Percentiles rank a stretch among this genome's conserved stretches.
phyloP scores from a whole-genome alignment of 2,888 invertebrate species.

The Danaus chrysippus region DNA sequence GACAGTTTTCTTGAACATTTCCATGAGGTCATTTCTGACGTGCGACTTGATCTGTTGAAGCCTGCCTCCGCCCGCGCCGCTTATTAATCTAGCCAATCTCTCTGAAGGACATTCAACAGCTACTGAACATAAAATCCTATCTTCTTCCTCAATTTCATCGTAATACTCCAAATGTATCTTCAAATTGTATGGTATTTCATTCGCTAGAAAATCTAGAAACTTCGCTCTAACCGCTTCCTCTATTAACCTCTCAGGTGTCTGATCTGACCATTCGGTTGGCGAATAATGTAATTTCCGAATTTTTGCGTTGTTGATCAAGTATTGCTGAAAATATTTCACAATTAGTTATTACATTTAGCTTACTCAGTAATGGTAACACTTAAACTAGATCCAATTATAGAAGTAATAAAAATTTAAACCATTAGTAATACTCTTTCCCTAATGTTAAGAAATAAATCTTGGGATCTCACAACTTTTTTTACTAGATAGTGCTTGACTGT shows the following conservation, averaged over 20 bases:
- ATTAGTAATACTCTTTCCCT: too few relatives aligned
- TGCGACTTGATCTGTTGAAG: slow-evolving; percentile 84
- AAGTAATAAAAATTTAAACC: too few relatives aligned
- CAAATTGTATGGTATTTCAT: slow-evolving; percentile 92
- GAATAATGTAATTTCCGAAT: slow-evolving; percentile 84
- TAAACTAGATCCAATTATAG: too few relatives aligned
- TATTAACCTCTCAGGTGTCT: slow-evolving; percentile 83
- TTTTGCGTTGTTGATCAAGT: slow-evolving; percentile 83
- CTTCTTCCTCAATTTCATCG: slow-evolving; percentile 75
- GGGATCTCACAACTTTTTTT: too few relatives aligned
- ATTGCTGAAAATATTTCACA: slow-evolving; percentile 74
- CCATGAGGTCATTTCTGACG: slow-evolving; percentile 81
- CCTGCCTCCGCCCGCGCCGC: slow-evolving; percentile 83
- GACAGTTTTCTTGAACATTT: slow-evolving; percentile 82
- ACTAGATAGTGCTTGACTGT: too few relatives aligned
- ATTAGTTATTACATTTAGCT: not conserved
- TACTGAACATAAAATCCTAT: slow-evolving; percentile 74
- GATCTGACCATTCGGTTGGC: slow-evolving; percentile 84
- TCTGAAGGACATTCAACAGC: slow-evolving; percentile 81
- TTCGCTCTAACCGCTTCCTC: slow-evolving; percentile 88
- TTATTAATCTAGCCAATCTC: slow-evolving; percentile 81
- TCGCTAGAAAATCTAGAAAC: slow-evolving; percentile 88
- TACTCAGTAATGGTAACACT: not conserved
- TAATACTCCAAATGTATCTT: slow-evolving; percentile 83
- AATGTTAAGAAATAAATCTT: too few relatives aligned